Evolutionary conservation across 2,888 invertebrate genomes (phyloP).

Genomic region (Bedellia somnulentella): DNA sequence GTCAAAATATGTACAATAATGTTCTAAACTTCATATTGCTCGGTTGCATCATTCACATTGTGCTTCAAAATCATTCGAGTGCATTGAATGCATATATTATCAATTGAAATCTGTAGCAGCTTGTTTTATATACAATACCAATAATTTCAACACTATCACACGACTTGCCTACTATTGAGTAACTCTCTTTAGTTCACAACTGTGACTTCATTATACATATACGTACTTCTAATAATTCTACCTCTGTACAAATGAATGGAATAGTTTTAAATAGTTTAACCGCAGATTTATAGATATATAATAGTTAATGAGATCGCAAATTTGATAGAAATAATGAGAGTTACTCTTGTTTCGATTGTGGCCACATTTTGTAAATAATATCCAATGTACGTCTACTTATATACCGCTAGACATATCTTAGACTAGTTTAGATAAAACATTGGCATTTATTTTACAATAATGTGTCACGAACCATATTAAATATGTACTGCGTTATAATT

Average conservation of each 20-base stretch:
- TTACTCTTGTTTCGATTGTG: no score
- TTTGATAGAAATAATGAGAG: no score
- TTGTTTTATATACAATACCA: slow-evolving; percentile 56
- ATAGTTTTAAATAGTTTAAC: no score
- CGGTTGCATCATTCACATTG: neutral
- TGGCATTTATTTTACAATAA: slow-evolving; percentile 18
- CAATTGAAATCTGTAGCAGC: slow-evolving; percentile 24
- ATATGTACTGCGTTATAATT: slow-evolving; percentile 49
- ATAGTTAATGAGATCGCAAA: no score
- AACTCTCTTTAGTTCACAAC: no score
- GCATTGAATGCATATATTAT: neutral
- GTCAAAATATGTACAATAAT: no score
- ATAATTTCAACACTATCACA: slow-evolving; percentile 52
- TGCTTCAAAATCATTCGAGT: neutral
- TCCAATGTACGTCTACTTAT: neutral
- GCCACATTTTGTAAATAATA: no score
- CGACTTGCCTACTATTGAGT: slow-evolving; percentile 46
- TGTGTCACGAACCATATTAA: slow-evolving; percentile 23
- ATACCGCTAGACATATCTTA: neutral
- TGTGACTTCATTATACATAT: no score
- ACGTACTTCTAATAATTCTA: no score
- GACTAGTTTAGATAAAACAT: neutral
- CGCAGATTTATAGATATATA: no score
- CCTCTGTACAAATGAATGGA: no score
- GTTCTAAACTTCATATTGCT: slow-evolving; percentile 1